phyloP scores from a whole-genome alignment of 23 tunicate genomes.

The Styela clava region DNA sequence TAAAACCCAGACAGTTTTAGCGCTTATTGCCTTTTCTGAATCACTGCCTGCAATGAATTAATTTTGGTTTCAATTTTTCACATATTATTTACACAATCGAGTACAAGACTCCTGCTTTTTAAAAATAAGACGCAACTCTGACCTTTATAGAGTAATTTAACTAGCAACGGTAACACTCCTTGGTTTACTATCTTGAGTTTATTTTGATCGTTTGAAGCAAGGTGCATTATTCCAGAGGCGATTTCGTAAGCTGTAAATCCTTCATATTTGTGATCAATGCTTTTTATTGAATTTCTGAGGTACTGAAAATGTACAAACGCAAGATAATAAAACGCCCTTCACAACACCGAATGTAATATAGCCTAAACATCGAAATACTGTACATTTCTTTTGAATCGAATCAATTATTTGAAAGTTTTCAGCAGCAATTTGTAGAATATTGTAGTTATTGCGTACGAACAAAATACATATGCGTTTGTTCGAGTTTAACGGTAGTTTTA shows the following conservation, averaged over 20 bases:
- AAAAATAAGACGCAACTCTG: not conserved
- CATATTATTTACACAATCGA: too few relatives aligned
- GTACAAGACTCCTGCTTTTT: too few relatives aligned
- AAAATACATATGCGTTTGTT: too few relatives aligned
- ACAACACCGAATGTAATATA: too few relatives aligned
- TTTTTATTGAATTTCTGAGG: not conserved
- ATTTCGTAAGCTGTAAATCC: slow-evolving; percentile 51
- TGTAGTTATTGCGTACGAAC: too few relatives aligned
- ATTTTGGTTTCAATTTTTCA: too few relatives aligned
- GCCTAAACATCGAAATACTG: too few relatives aligned
- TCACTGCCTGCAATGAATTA: slow-evolving; percentile 53
- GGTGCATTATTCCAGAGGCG: slow-evolving; percentile 41
- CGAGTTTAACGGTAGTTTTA: too few relatives aligned
- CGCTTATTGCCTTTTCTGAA: slow-evolving; percentile 44
- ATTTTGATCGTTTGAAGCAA: slow-evolving; percentile 58
- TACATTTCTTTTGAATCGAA: too few relatives aligned
- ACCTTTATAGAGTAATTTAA: slow-evolving; percentile 36
- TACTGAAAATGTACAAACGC: not conserved
- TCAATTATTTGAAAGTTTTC: too few relatives aligned
- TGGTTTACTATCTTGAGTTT: slow-evolving; percentile 34
- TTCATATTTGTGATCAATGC: slow-evolving; percentile 31
- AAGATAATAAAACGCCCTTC: too few relatives aligned
- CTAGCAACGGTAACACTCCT: slow-evolving; percentile 33
- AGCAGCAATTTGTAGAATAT: too few relatives aligned
- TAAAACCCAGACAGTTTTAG: slow-evolving; percentile 60